phyloP scores from a whole-genome alignment of 2,888 invertebrate species.

The Sphaerophoria rueppellii region DNA sequence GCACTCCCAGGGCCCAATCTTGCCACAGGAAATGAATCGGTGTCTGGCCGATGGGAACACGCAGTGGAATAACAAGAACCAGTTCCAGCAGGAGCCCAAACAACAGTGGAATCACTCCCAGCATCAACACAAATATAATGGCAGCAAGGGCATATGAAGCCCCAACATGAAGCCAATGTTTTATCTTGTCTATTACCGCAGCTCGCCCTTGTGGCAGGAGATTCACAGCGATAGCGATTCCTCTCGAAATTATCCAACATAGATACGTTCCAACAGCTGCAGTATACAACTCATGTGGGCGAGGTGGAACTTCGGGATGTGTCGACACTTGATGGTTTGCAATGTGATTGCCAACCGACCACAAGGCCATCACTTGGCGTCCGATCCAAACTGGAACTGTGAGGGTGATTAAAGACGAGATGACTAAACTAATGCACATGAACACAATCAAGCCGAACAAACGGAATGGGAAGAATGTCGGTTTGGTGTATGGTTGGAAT shows the following conservation, averaged over 20 bases:
- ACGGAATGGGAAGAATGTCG: slow-evolving; percentile 90
- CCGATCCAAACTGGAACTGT: slow-evolving; percentile 96
- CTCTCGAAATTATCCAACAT: slow-evolving; percentile 95
- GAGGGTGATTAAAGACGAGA: slow-evolving; percentile 90
- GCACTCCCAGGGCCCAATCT: slow-evolving; percentile 98
- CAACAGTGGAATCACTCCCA: slow-evolving; percentile 95
- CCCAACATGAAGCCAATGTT: slow-evolving; percentile 89
- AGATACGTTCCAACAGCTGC: slow-evolving; percentile 96
- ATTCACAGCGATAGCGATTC: slow-evolving; percentile 90
- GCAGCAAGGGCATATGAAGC: slow-evolving; percentile 90
- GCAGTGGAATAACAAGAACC: slow-evolving; percentile 94
- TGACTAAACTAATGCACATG: slow-evolving; percentile 92
- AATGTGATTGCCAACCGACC: slow-evolving; percentile 86
- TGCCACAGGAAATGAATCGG: slow-evolving; percentile 95
- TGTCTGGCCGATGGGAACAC: slow-evolving; percentile 95
- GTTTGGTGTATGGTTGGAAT: slow-evolving; percentile 92
- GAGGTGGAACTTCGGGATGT: slow-evolving; percentile 82
- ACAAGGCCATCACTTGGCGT: slow-evolving; percentile 92
- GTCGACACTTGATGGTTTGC: slow-evolving; percentile 77
- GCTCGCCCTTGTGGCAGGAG: slow-evolving; percentile 95
- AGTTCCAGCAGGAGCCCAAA: slow-evolving; percentile 96
- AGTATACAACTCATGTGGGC: slow-evolving; percentile 97
- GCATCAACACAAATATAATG: slow-evolving; percentile 86
- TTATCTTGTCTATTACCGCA: slow-evolving; percentile 87
- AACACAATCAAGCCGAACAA: slow-evolving; percentile 87